These are phyloP conservation scores for Notechis scutatus DNA, from an alignment of 2,113 vertebrate genomes.

Conservation along the genomic window DNA sequence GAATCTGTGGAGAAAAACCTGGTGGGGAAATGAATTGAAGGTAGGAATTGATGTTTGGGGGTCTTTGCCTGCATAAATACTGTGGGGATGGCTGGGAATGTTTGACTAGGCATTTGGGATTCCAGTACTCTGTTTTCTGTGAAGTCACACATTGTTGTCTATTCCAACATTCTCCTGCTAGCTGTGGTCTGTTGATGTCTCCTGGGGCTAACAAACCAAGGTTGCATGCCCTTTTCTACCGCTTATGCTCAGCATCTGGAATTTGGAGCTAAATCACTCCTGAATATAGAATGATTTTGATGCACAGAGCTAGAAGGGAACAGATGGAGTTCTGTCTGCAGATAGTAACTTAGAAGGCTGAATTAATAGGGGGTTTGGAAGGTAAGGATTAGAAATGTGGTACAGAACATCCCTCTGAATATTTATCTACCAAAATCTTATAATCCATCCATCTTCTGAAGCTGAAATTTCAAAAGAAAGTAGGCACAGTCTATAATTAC, in stretches of 20 bases:
- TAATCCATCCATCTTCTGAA: neutral
- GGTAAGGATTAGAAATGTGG: neutral
- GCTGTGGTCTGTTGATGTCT: neutral
- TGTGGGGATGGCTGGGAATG: neutral
- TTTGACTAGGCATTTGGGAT: neutral
- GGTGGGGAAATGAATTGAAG: neutral
- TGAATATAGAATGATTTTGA: neutral
- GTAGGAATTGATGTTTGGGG: neutral
- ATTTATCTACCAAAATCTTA: neutral
- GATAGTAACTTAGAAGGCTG: neutral
- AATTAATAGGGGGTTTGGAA: no score
- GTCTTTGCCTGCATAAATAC: neutral
- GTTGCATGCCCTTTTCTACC: neutral
- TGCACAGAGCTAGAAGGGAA: neutral
- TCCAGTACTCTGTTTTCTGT: neutral
- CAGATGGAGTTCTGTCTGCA: neutral
- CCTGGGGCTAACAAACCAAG: neutral
- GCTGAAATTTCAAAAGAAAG: neutral
- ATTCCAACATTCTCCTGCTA: neutral
- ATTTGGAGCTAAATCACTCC: neutral
- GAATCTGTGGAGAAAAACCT: neutral
- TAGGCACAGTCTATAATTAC: neutral
- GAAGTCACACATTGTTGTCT: neutral
- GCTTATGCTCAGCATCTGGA: neutral
- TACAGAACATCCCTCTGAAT: neutral